Percentiles rank a stretch among this genome's conserved stretches.
phyloP scores from a whole-genome alignment of 2,888 invertebrate genomes.

The Myopa tessellatipennis region DNA sequence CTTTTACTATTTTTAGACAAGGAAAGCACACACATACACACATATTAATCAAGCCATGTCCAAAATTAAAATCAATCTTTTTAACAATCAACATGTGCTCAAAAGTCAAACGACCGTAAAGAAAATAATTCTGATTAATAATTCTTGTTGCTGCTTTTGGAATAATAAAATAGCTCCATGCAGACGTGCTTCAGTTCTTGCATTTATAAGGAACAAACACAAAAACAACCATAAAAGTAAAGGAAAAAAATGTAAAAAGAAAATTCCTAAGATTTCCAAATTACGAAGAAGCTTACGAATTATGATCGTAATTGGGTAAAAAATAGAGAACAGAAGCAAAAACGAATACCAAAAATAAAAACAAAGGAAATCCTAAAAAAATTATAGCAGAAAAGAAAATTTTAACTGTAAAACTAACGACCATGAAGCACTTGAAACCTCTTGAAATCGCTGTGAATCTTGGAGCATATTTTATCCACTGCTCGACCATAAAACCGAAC shows the following conservation, averaged over 20 bases:
- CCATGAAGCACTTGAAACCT: neutral
- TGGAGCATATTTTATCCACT: neutral
- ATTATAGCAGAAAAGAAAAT: neutral
- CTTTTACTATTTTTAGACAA: neutral
- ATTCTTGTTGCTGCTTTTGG: conserved; percentile 11
- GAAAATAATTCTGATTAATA: conserved; percentile 21
- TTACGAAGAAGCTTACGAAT: neutral
- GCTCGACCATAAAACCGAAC: neutral
- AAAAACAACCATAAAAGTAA: neutral
- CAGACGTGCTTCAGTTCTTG: conserved; percentile 22
- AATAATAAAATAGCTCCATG: neutral
- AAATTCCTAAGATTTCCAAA: neutral
- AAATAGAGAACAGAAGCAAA: neutral
- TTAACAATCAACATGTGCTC: conserved; percentile 32
- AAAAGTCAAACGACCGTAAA: conserved; percentile 37
- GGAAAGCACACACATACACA: neutral
- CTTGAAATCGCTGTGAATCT: neutral
- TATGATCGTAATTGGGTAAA: neutral
- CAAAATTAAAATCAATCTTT: conserved; percentile 23
- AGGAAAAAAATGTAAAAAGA: neutral
- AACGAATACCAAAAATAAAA: neutral
- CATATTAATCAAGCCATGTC: neutral
- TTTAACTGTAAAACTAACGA: neutral
- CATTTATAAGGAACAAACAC: conserved; percentile 3
- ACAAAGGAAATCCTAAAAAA: neutral